Conservation (phyloP, 2,797 vertebrate species). For the Lagodon rhomboides region DNA sequence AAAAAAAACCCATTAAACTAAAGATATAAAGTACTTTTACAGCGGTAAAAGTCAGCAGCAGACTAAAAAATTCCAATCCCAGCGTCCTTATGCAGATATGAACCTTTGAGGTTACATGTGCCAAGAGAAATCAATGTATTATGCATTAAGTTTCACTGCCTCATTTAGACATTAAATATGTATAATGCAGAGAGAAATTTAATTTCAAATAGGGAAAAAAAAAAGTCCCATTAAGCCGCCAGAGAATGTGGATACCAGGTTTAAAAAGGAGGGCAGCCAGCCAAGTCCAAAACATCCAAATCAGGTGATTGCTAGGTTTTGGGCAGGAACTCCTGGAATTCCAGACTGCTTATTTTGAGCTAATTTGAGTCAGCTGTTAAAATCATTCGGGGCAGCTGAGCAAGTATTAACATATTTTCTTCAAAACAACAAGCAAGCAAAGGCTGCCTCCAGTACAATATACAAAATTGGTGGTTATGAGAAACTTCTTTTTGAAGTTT, state of each 20-base stretch:
- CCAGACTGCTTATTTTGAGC: constrained; percentile 80
- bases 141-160: constrained; percentile 74
- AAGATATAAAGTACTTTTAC: constrained; percentile 36
- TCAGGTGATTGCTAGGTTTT: constrained; percentile 72
- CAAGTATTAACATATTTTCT: constrained; percentile 79
- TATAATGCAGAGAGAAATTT: constrained; percentile 58
- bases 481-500: no score
- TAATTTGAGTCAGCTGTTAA: constrained; percentile 83
- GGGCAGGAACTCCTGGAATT: constrained; percentile 78
- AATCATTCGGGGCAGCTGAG: constrained; percentile 74
- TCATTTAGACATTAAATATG: constrained; percentile 82
- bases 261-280: constrained; percentile 48
- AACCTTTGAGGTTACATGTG: constrained; percentile 57
- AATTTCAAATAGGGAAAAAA: constrained; percentile 54
- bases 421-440: constrained; percentile 58
- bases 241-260: constrained; percentile 59
- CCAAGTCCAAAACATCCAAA: constrained; percentile 62
- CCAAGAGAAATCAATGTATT: constrained; percentile 73
- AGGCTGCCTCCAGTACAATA: constrained; percentile 38
- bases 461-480: no score
- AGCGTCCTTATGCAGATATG: constrained; percentile 55
- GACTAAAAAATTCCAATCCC: constrained; percentile 51
- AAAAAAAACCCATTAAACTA: constrained; percentile 49
- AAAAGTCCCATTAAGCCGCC: constrained; percentile 65
- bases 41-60: constrained; percentile 41